Base-by-base conservation (phyloP, 1,140 invertebrate species). In the Drosophila nebulosa region DNA sequence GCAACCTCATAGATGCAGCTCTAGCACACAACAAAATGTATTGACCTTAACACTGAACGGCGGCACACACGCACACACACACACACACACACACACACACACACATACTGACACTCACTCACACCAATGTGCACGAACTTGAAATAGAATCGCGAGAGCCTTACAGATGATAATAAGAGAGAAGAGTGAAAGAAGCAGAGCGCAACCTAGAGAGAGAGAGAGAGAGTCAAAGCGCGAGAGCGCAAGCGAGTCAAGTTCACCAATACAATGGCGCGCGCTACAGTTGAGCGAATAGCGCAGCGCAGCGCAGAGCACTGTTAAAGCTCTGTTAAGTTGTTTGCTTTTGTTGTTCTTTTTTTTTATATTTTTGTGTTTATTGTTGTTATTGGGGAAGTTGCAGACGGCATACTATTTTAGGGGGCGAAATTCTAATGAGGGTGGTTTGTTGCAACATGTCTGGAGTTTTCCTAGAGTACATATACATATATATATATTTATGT, bases 1-100 rank as follows among this genome's bases (percentile, higher is more conserved):
- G 64, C 70, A 81, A 81, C 36, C 78, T 88, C 83, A 81, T 55
- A 55, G 39, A 39, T 74, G 66, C 75, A 77, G 59, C 63, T 53
- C 16, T 51, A 53, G 74, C 64, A 69, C 39, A 76, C 81, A 67
- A 68, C 64, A 88, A 46, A 84, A 83, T 81, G 65, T 78, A 88
- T 88, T 88, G 83, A 88, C 83, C 83, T 88, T 88, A 88, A 88
- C 83, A 88, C 81, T 86, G 81, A 86, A 86, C 73, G 60, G 52
- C 50, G 66, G 30, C 62, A 69, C 70, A 65, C 39, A 42, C n/a
- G 35, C 51, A 69, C 56, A 74, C 35, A 36, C 62, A 69, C 70
- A 69, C 16, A 42, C 14, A 30, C 56, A 68, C 63, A 74, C 46
- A 36, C 24, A 36, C 21, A 52, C 46, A 27, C 22, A 52, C 30